Base-by-base conservation (phyloP, 2,797 vertebrate genomes). In the Argentina silus region DNA sequence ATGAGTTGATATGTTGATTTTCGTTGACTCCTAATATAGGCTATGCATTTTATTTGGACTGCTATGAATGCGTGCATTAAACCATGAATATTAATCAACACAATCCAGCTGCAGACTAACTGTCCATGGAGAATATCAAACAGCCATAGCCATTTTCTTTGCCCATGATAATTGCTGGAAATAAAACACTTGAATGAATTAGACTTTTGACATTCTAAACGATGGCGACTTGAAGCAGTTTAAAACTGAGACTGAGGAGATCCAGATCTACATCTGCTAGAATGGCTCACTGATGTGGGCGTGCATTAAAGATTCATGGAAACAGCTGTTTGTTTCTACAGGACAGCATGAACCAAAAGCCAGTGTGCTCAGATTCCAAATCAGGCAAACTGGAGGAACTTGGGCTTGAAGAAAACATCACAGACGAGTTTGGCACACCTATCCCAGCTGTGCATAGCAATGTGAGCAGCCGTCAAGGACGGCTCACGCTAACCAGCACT, bases 281-380 rank as follows among this genome's bases (percentile, higher is more conserved):
- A 56, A 56, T 42, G 17, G 70, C 78, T 67, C 55, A 74, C 75
- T 74, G 72, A 74, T 79, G 79, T 87, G 87, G 88, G 77, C 64
- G 48, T 72, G 48, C 87, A 92, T 93, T 89, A 92, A 93, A 93
- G 83, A 93, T 94, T 91, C 84, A 92, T 92, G 79, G 82, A 87
- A 90, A 91, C 93, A 93, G 89, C 87, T 92, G 91, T 88, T 92
- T 36, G 85, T 75, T 86, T 81, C 86, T 72, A 9, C 76, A 80
- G 85, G 85, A 88, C 84, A 74, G 85, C 82, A 19, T 74, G 73
- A 80, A 81, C 75, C 81, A n/a, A 43, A 67, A 43, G 55, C 42
- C 73, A 43, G 74, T 80, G 87, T 82, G 82, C 83, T 81, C 75
- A 1, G 79, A 84, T 86, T 90, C 80, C 69, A 74, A 85, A 90